These are phyloP conservation scores for Acleris cristana DNA, from an alignment of 2,888 invertebrate species.

Conservation along the genomic window DNA sequence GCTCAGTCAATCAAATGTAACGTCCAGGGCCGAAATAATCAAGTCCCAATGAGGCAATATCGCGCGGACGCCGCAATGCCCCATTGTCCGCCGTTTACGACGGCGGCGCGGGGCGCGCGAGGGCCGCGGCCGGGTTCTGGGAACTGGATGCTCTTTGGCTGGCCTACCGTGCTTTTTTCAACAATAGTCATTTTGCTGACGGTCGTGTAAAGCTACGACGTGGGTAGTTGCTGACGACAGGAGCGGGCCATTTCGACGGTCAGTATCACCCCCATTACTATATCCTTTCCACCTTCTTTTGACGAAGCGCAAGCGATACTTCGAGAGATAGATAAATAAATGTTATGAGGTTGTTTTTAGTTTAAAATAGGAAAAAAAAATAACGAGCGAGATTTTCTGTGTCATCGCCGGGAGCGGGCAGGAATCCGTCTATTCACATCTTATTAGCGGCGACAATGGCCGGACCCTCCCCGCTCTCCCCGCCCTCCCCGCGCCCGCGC, in stretches of 20 bases:
- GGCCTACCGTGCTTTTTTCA: neutral
- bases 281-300: no score
- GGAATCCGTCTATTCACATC: conserved; percentile 45
- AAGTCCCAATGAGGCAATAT: conserved; percentile 4
- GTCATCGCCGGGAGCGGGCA: conserved; percentile 19
- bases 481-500: conserved; percentile 19
- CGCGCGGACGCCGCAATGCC: conserved; percentile 9
- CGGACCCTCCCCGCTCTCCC: conserved; percentile 17
- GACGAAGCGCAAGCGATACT: no score
- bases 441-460: conserved; percentile 42
- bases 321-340: no score
- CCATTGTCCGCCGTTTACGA: conserved; percentile 15
- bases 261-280: no score
- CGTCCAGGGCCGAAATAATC: neutral
- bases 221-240: no score
- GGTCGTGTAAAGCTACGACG: neutral
- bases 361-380: no score
- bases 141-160: neutral
- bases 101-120: neutral
- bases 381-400: neutral
- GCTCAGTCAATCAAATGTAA: neutral
- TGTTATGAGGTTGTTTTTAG: no score
- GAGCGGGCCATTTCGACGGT: no score
- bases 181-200: neutral
- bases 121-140: conserved; percentile 1